Evolutionary conservation across 2,888 invertebrate genomes (phyloP), one percentile per base, ranked within the genome.

Genomic region (Caenorhabditis imperialis): DNA sequence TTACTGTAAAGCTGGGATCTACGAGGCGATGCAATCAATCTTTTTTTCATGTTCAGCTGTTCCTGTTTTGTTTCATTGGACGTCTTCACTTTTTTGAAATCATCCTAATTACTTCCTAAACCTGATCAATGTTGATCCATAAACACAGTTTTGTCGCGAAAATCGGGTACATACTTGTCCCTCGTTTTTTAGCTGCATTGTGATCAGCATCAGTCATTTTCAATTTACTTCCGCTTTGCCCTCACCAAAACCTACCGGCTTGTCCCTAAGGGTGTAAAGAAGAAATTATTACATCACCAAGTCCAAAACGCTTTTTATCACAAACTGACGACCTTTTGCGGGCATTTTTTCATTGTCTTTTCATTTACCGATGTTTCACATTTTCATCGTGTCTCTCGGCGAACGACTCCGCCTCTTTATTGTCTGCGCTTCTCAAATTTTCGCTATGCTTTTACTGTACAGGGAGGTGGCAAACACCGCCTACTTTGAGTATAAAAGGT

Each of bases 281-380:
- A 48, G 54, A 42, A 33, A 61, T 55, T 70, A 70, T 70, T 70
- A 70, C 70, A 70, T 61, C 70, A 70, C 38, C 42, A 47, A 27
- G 70, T 48, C 61, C 70, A 38, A 61, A 54, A 61, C 53, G 53
- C 54, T 53, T 70, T 70, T 61, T 65, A 65, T 65, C 63, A 48
- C 37, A 61, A 54, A 70, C 61, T 70, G 60, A 54, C 70, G 70
- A 70, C 70, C 61, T 70, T 70, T 70, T 61, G 53, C 47, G 63
- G 55, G 23, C 54, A 54, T 65, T 62, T 65, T 62, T 65, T 72
- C 55, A 63, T 58, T 63, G 51, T 62, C 62, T 71, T 61, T 53
- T 69, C 55, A 51, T 51, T 51, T 37, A 55, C 55, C 55, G 40
- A 40, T 45, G 54, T 65, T 55, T 65, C 53, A 51, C 18, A 50